Base-by-base conservation (phyloP, 2,113 vertebrate genomes). In the Syngnathus typhle region DNA sequence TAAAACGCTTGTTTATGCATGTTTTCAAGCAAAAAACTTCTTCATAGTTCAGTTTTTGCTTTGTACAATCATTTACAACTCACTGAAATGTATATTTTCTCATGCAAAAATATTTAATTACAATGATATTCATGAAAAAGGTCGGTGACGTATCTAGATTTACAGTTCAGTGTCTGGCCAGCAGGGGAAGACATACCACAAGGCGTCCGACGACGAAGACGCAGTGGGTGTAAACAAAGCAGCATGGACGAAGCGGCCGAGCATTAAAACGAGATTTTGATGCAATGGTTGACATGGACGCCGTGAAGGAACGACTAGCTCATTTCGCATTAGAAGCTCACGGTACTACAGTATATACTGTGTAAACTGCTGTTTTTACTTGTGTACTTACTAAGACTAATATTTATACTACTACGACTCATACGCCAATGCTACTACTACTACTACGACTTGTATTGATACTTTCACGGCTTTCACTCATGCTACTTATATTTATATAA, bases 261-360 rank as follows among this genome's bases (percentile, higher is more conserved):
- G 10, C 19, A 6, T 38, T 9, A 23, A 18, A 37, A 52, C 10
- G 15, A 21, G 36, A 54, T 66, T 49, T 16, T 21, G 27, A 32
- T 32, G n/a, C 36, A 1, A 32, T 15, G 7, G n/a, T 36, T 23
- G 7, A 21, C 0, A 88, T 89, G 85, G 87, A 89, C 36, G 19
- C 58, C 9, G 79, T 90, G 41, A 87, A 66, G 64, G 75, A 83
- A 16, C 76, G 72, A 19, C 75, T 92, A 73, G 62, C 51, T 37
- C 49, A 86, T 44, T 89, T 88, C 67, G 71, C 89, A 2, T 51
- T 59, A 58, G 91, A 92, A 73, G 91, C 91, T 73, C 90, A 84
- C 21, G 91, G 90, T 91, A 85, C 1, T 41, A 10, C 36, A n/a
- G 8, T 68, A 11, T 10, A 0, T 63, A 16, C 10, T 41, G 38